Evolutionary conservation across 2,113 vertebrate species (phyloP), one percentile per base, ranked within the genome.

Genomic region (Setophaga petechia): DNA sequence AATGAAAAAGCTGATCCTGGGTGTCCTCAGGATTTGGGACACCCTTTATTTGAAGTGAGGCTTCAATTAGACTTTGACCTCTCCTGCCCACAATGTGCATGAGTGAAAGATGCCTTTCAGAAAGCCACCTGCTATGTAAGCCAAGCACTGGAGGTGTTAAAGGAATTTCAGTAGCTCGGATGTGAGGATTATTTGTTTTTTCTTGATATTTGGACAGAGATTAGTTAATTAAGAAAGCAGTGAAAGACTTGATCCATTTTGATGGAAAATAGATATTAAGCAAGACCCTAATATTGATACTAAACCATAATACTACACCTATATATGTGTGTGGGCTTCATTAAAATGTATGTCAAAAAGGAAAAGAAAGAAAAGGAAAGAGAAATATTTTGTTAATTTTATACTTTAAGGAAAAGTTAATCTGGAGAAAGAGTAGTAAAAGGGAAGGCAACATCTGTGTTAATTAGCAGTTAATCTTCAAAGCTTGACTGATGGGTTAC

Each of bases 401-500:
- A 63, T 61, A 20, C 31, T 57, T 88, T 33, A 90, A 52, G 44
- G 63, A 94, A 84, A 95, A 71, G 51, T 93, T 93, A 90, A 82
- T 61, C 20, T 89, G 63, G 27, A 44, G 44, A 77, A 94, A 85
- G 89, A 73, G 41, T 87, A 90, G 52, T 91, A 84, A 68, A 91
- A 96, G 52, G 8, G 51, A 96, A 93, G 82, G 67, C 61, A 87
- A 93, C 62, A 87, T 94, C 95, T 94, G 67, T 93, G 81, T 89
- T 95, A 96, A 96, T 96, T 95, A 95, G 93, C 89, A 89, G 67
- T 93, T 96, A 59, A 68, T 94, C 89, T 96, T 95, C 89, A 85
- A 73, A 77, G 49, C 75, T 76, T 95, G 84, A 95, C 71, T 80
- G 73, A 90, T 84, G 46, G 68, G 58, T 93, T 95, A 85, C 66